Conservation (phyloP, 2,113 vertebrate species). For the Hemiscyllium ocellatum region DNA sequence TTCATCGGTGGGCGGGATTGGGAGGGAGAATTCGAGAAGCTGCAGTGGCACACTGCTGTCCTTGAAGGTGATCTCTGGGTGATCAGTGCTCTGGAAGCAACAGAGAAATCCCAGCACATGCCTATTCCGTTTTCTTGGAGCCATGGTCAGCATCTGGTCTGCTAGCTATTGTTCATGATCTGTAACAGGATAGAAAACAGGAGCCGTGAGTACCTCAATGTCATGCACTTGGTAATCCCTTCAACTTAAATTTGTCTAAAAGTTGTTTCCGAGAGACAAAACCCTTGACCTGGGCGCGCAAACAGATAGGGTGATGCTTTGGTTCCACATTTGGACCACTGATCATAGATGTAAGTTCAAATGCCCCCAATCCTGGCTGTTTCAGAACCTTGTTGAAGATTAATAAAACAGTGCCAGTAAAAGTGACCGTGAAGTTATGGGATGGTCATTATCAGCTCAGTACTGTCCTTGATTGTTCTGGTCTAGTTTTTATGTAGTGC, state of each 20-base stretch:
- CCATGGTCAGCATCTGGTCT: slow-evolving; percentile 68
- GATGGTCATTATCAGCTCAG: neutral
- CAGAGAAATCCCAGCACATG: slow-evolving; percentile 87
- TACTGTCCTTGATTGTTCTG: neutral
- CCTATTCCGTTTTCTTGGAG: slow-evolving; percentile 85
- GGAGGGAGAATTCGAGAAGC: slow-evolving; percentile 85
- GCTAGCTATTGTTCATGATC: slow-evolving; percentile 85
- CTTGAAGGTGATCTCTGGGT: slow-evolving; percentile 90
- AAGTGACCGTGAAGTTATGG: neutral
- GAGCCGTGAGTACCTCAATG: neutral
- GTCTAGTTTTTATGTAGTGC: neutral
- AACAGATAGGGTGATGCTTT: neutral
- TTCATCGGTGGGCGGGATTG: slow-evolving; percentile 83
- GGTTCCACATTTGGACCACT: neutral
- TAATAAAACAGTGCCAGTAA: neutral
- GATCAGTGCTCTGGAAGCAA: slow-evolving; percentile 81
- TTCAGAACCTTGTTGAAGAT: neutral
- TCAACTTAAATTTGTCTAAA: neutral
- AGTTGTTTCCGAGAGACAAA: neutral
- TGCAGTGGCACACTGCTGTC: slow-evolving; percentile 80
- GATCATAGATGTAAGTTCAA: neutral
- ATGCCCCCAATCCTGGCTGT: too few relatives aligned
- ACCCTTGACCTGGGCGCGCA: neutral
- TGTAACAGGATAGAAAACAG: slow-evolving; percentile 45
- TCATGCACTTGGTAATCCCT: neutral